Base-by-base conservation (phyloP, 2,113 vertebrate species). In the Lepidiolamprologus cunningtoni region DNA sequence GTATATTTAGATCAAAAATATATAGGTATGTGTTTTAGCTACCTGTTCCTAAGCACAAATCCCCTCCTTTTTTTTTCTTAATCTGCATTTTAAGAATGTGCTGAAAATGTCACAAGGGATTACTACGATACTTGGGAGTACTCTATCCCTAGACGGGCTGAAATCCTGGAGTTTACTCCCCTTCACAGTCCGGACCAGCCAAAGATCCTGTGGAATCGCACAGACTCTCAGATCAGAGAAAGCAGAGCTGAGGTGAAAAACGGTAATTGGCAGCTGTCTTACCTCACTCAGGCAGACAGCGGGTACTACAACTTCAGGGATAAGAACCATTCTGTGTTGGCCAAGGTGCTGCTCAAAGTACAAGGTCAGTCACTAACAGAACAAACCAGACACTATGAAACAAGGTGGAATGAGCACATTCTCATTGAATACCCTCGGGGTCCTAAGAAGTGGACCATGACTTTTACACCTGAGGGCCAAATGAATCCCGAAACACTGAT, bases 341-440 rank as follows among this genome's bases (percentile, higher is more conserved):
- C 6, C 3, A 83, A 86, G 66, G 63, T 7, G 13, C 10, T 3
- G n/a, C 61, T 95, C 2, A 7, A 0, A 11, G 88, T 94, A 9
- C 1, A 83, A 90, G 93, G 94, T 95, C 23, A 92, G n/a, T 92
- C 53, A 31, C 55, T 33, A 33, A 78, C 90, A 95, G 94, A 26
- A n/a, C 1, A 11, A 1, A 1, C 2, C 3, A 3, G 0, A 31
- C 3, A 10, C 5, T 33, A 73, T 37, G 2, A 9, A 1, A 2
- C 1, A 21, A 66, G 3, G 61, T 37, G 19, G 50, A 13, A 40
- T 1, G 3, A 58, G 2, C 1, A 0, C 2, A 4, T 93, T 10
- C 0, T 9, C 21, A 52, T 94, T 10, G 0, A 0, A 2, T 68
- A 68, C 58, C 86, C 85, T 17, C 0, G 0, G 9, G 0, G 0